A percentile compares a stretch with the other conserved stretches of the same genome.
phyloP scores from a whole-genome alignment of 2,113 vertebrate species.

The Carettochelys insculpta region DNA sequence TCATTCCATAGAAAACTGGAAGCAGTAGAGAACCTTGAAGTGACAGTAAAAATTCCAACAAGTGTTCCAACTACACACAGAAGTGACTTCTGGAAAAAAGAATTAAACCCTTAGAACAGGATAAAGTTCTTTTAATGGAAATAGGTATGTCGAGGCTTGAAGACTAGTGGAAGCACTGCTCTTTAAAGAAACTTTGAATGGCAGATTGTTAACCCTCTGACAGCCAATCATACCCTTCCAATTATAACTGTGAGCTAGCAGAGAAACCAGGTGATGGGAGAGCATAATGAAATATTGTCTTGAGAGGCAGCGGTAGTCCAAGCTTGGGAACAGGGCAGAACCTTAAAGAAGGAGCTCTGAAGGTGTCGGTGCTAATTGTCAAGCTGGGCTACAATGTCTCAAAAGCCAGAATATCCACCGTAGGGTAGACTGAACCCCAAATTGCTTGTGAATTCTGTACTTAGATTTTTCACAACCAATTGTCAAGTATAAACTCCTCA shows the following conservation, averaged over 20 bases:
- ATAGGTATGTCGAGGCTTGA: neutral
- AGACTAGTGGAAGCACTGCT: neutral
- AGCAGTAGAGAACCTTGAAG: neutral
- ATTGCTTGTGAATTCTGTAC: neutral
- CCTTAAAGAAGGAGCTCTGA: neutral
- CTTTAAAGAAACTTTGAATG: neutral
- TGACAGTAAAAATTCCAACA: neutral
- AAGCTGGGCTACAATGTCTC: neutral
- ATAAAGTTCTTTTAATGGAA: neutral
- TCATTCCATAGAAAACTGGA: neutral
- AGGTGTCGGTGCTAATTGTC: neutral
- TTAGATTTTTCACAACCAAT: neutral
- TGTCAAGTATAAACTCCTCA: neutral
- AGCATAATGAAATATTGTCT: neutral
- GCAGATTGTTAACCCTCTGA: neutral
- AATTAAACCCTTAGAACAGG: fast-evolving
- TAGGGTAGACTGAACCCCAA: neutral
- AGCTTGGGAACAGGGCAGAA: neutral
- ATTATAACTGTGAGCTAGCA: neutral
- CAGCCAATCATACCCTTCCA: neutral
- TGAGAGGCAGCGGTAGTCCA: neutral
- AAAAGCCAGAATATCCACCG: neutral
- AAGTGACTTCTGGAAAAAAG: neutral
- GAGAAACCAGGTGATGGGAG: neutral
- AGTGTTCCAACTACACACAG: neutral